These are phyloP conservation scores for Parotocinclus haroldoi DNA, from an alignment of 2,797 vertebrate species.

Conservation along the genomic window DNA sequence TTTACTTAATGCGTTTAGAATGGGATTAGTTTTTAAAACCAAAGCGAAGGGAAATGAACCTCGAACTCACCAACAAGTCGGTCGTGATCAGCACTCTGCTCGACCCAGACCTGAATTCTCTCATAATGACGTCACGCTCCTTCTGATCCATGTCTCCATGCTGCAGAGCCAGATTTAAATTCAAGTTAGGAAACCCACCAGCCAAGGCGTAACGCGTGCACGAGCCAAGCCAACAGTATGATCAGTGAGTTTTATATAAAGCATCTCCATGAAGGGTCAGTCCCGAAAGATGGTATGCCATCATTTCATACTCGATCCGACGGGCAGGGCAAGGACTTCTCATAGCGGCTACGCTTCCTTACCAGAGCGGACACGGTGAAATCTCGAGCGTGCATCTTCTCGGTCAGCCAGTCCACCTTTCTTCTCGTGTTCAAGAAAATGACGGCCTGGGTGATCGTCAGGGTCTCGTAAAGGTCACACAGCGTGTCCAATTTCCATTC, in stretches of 20 bases:
- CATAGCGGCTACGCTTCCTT: constrained; percentile 53
- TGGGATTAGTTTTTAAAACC: too few species aligned
- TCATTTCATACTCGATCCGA: constrained; percentile 81
- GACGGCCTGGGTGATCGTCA: constrained; percentile 98
- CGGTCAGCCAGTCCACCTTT: constrained; percentile 98
- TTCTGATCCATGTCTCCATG: constrained; percentile 99
- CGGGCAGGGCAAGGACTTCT: background rate
- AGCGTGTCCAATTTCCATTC: constrained; percentile 98
- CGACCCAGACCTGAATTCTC: constrained; percentile 94
- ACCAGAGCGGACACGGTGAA: constrained; percentile 98
- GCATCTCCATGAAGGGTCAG: constrained; percentile 87
- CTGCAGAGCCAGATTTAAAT: constrained; percentile 57
- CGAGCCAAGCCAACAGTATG: constrained; percentile 57
- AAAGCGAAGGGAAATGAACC: too few species aligned
- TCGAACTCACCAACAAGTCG: constrained; percentile 89
- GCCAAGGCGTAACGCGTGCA: too few species aligned
- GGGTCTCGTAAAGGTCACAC: constrained; percentile 94
- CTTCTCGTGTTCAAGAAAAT: constrained; percentile 98
- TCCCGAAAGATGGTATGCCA: constrained; percentile 98
- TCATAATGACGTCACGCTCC: constrained; percentile 97
- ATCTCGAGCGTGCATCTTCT: constrained; percentile 97
- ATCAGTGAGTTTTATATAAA: constrained; percentile 74
- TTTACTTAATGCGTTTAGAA: too few species aligned
- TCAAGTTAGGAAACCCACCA: too few species aligned
- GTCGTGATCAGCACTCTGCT: constrained; percentile 97